These are phyloP conservation scores for Gavialis gangeticus DNA, from an alignment of 2,113 vertebrate species.

Conservation along the genomic window DNA sequence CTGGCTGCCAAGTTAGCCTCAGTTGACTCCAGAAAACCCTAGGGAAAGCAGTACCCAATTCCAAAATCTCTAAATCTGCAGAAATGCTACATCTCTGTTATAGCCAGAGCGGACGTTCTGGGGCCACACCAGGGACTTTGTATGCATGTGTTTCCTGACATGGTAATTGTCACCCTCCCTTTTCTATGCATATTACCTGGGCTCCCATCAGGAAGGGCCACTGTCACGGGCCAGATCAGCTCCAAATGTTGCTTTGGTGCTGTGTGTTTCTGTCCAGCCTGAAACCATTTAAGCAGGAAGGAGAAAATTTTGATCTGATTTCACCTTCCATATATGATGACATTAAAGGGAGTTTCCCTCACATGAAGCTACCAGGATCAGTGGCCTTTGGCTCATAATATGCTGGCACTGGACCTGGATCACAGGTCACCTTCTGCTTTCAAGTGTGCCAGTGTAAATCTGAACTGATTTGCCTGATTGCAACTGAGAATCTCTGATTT, in stretches of 20 bases:
- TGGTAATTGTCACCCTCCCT: accelerated
- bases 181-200: accelerated
- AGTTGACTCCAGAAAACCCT: not conserved
- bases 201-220: not conserved
- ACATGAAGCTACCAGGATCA: not conserved
- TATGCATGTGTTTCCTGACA: not conserved
- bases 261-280: not conserved
- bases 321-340: not conserved
- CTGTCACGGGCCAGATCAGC: accelerated
- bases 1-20: not conserved
- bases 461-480: not conserved
- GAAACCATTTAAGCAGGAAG: not conserved
- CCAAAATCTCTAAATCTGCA: not conserved
- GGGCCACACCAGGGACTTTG: not conserved
- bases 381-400: not conserved
- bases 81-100: not conserved
- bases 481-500: not conserved
- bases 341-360: not conserved
- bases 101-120: not conserved
- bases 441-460: not conserved
- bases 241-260: not conserved
- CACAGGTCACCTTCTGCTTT: not conserved
- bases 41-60: not conserved
- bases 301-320: not conserved
- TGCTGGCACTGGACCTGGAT: not conserved